Percentiles rank a stretch among this genome's conserved stretches.
Evolutionary conservation across 2,888 invertebrate genomes (phyloP).

Genomic region (Ethmia dodecea): DNA sequence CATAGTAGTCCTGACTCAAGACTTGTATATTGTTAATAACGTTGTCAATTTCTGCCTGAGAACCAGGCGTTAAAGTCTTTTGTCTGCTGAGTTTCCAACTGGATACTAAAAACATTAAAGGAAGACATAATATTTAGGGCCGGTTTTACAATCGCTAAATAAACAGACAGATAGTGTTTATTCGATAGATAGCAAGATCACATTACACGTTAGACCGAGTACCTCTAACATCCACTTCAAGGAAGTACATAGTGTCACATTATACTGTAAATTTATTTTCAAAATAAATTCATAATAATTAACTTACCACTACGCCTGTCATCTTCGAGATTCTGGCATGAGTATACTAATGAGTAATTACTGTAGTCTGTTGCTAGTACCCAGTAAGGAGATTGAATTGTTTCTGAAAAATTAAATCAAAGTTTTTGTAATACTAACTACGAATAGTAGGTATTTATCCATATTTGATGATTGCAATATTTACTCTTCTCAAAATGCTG

Average conservation of each 20-base stretch:
- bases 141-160: too few species aligned
- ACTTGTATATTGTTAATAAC: constrained; percentile 29
- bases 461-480: too few species aligned
- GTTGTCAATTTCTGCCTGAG: constrained; percentile 26
- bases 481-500: too few species aligned
- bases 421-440: too few species aligned
- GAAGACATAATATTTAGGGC: too few species aligned
- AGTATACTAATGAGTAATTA: constrained; percentile 80
- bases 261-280: too few species aligned
- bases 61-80: constrained; percentile 23
- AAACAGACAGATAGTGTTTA: background rate
- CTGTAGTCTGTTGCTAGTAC: constrained; percentile 81
- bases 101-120: constrained; percentile 22
- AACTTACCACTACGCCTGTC: constrained; percentile 60
- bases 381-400: constrained; percentile 66
- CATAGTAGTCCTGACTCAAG: constrained; percentile 33
- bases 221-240: too few species aligned
- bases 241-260: too few species aligned
- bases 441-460: too few species aligned
- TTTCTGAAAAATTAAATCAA: constrained; percentile 38
- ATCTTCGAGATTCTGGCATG: constrained; percentile 73
- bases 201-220: too few species aligned
- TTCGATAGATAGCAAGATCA: background rate
- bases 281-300: too few species aligned
- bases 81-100: constrained; percentile 48